phyloP scores from a whole-genome alignment of 2,113 vertebrate genomes.

The Rhinogobius similis region DNA sequence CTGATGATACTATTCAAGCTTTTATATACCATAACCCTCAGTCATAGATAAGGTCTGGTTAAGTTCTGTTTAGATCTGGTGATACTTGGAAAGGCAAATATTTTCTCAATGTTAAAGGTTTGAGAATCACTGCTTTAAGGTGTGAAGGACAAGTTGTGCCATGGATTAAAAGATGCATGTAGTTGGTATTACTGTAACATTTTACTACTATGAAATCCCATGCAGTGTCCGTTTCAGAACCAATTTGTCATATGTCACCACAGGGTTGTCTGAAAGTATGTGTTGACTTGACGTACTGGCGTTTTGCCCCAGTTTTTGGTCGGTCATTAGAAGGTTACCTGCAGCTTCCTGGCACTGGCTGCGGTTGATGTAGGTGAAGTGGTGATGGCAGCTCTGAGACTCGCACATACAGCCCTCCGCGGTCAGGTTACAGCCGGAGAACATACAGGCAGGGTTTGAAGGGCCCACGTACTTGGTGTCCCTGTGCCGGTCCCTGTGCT shows the following conservation, averaged over 20 bases:
- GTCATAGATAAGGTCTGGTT: no score
- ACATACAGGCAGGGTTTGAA: constrained; percentile 71
- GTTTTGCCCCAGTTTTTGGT: constrained; percentile 5
- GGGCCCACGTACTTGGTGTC: constrained; percentile 73
- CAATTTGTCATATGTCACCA: not conserved
- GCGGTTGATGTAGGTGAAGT: constrained; percentile 78
- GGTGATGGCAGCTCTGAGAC: constrained; percentile 78
- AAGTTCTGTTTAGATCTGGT: no score
- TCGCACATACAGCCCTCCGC: constrained; percentile 75
- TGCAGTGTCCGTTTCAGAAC: not conserved
- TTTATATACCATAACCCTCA: no score
- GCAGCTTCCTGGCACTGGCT: constrained; percentile 80
- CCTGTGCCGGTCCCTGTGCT: constrained; percentile 64
- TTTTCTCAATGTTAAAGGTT: no score
- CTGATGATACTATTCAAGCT: no score
- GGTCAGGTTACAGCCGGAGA: constrained; percentile 83
- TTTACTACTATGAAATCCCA: not conserved
- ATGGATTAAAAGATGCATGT: no score
- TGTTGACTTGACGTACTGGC: constrained; percentile 19
- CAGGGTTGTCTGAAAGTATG: not conserved
- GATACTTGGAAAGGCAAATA: not conserved
- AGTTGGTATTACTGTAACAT: not conserved
- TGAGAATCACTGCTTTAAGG: no score
- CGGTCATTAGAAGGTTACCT: constrained; percentile 71
- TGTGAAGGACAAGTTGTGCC: not conserved